These are phyloP conservation scores for Antechinus stuartii DNA, from an alignment of 2,113 vertebrate genomes.

Conservation along the genomic window DNA sequence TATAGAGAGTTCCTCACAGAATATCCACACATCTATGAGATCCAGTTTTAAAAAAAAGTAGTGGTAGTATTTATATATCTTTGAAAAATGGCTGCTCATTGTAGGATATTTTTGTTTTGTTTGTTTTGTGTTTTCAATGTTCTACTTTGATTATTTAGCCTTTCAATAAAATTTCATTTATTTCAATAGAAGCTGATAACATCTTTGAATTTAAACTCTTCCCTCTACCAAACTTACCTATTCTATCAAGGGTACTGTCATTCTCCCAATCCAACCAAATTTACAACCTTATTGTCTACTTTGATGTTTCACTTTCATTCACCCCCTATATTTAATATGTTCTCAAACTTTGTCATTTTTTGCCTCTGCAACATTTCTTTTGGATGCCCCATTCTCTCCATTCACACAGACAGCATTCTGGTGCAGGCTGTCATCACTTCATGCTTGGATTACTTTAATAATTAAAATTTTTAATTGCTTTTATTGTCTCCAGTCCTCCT, in stretches of 20 bases:
- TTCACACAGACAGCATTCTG: neutral
- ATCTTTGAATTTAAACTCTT: neutral
- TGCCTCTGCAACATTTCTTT: neutral
- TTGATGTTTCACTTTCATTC: neutral
- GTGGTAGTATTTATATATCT: neutral
- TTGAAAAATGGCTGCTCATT: neutral
- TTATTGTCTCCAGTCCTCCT: neutral
- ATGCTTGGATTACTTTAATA: neutral
- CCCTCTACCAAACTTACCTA: neutral
- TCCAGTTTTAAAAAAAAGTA: neutral
- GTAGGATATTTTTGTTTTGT: neutral
- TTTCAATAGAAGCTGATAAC: neutral
- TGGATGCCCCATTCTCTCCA: neutral
- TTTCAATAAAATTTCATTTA: neutral
- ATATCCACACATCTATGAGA: neutral
- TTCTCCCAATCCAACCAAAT: neutral
- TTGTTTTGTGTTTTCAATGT: neutral
- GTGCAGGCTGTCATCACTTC: neutral
- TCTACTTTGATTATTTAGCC: neutral
- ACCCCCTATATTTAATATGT: neutral
- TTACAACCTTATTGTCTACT: neutral
- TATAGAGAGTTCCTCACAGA: neutral
- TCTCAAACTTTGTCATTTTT: neutral
- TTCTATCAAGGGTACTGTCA: neutral
- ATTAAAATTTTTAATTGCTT: neutral